phyloP scores from a whole-genome alignment of 2,797 vertebrate genomes.

The Xerus rutilus region DNA sequence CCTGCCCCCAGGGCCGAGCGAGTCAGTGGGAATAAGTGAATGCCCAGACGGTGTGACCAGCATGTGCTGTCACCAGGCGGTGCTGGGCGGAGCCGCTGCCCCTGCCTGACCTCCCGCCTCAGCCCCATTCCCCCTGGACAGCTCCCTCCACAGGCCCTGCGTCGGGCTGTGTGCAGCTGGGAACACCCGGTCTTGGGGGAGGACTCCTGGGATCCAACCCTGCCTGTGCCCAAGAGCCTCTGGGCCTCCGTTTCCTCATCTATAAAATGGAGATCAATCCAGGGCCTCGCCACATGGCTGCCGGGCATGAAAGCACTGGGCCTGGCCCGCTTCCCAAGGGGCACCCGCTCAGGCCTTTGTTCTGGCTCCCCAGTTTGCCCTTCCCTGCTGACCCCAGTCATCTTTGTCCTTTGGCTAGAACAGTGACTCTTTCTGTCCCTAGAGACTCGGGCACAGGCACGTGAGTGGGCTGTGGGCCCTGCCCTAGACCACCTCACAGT shows the following conservation, averaged over 20 bases:
- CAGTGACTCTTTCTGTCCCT: not conserved
- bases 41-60: not conserved
- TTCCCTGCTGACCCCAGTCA: not conserved
- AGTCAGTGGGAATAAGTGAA: not conserved
- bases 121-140: rapidly evolving
- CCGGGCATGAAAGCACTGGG: too few relatives aligned
- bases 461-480: not conserved
- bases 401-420: not conserved
- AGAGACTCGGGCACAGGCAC: not conserved
- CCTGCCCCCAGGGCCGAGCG: not conserved
- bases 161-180: not conserved
- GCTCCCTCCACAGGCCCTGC: too few relatives aligned
- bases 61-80: rapidly evolving
- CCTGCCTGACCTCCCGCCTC: rapidly evolving
- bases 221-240: not conserved
- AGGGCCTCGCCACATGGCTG: too few relatives aligned
- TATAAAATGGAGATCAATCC: not conserved
- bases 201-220: not conserved
- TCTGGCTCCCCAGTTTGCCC: not conserved
- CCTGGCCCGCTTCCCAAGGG: not conserved
- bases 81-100: not conserved
- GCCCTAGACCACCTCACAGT: not conserved
- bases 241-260: not conserved
- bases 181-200: not conserved
- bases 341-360: not conserved